Conservation (phyloP, 2,113 vertebrate genomes). For the Corythoichthys intestinalis region DNA sequence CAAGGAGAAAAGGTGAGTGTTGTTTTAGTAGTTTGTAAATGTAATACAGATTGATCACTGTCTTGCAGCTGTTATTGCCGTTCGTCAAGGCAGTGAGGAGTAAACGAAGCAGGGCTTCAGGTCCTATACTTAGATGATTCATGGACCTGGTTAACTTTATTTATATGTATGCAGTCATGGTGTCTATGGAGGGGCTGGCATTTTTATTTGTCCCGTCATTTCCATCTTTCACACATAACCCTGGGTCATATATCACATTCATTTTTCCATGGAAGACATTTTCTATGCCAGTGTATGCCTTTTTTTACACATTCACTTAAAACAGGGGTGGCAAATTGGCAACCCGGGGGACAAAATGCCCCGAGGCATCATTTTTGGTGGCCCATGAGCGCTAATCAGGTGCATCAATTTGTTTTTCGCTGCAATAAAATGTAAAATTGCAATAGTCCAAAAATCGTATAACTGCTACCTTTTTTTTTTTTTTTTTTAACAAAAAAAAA, state of each 20-base stretch:
- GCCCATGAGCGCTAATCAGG: too few species aligned
- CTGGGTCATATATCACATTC: slow-evolving; percentile 41
- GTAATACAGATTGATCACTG: slow-evolving; percentile 73
- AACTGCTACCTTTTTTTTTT: too few species aligned
- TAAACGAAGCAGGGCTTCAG: slow-evolving; percentile 43
- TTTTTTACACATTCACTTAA: too few species aligned
- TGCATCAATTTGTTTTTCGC: too few species aligned
- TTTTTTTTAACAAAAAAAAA: too few species aligned
- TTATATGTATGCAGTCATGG: slow-evolving; percentile 53
- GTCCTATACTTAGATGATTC: slow-evolving; percentile 56
- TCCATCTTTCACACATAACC: slow-evolving; percentile 56
- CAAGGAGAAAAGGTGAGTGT: slow-evolving; percentile 74
- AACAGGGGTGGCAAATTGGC: too few species aligned
- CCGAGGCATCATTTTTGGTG: too few species aligned
- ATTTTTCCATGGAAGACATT: slow-evolving; percentile 16
- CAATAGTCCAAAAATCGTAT: too few species aligned
- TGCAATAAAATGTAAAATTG: too few species aligned
- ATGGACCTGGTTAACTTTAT: slow-evolving; percentile 58
- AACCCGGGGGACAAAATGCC: too few species aligned
- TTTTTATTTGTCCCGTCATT: slow-evolving; percentile 57
- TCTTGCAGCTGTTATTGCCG: slow-evolving; percentile 55
- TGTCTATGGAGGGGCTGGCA: slow-evolving; percentile 48
- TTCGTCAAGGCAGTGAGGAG: slow-evolving; percentile 55
- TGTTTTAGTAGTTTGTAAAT: slow-evolving; percentile 73
- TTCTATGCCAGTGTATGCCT: background rate